Evolutionary conservation across 2,113 vertebrate species (phyloP).

Genomic region (Tiliqua scincoides): DNA sequence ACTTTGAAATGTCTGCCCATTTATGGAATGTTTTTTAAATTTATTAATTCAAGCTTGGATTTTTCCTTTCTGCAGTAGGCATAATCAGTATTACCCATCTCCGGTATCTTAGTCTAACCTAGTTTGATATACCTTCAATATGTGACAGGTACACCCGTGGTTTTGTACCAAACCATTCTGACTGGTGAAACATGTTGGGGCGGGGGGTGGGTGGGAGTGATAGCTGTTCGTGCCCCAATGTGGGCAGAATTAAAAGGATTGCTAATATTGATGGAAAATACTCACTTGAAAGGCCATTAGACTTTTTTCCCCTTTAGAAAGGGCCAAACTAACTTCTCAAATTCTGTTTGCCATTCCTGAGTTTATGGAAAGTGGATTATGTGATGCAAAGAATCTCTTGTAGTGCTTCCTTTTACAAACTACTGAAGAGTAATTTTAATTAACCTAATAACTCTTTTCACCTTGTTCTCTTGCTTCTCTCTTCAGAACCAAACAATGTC

Average conservation of each 20-base stretch:
- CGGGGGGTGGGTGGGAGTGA: neutral
- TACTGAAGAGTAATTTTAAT: constrained; percentile 15
- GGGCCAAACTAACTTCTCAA: neutral
- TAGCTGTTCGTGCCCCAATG: neutral
- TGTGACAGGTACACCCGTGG: neutral
- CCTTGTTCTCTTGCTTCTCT: neutral
- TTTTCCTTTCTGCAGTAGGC: neutral
- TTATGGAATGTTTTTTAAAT: neutral
- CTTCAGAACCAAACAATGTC: constrained; percentile 98
- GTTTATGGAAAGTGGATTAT: neutral
- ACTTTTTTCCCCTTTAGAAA: neutral
- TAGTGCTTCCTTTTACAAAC: constrained; percentile 21
- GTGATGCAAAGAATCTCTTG: constrained; percentile 37
- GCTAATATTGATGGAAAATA: neutral
- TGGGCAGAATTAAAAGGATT: neutral
- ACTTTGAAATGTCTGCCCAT: neutral
- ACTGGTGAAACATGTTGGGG: neutral
- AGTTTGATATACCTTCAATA: neutral
- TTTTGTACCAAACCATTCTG: neutral
- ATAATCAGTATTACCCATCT: neutral
- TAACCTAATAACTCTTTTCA: constrained; percentile 24
- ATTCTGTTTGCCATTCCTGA: neutral
- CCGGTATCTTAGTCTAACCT: neutral
- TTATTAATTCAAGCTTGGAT: neutral
- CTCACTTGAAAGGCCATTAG: neutral